Conservation (phyloP, 2,113 vertebrate genomes). For the Nestor notabilis region DNA sequence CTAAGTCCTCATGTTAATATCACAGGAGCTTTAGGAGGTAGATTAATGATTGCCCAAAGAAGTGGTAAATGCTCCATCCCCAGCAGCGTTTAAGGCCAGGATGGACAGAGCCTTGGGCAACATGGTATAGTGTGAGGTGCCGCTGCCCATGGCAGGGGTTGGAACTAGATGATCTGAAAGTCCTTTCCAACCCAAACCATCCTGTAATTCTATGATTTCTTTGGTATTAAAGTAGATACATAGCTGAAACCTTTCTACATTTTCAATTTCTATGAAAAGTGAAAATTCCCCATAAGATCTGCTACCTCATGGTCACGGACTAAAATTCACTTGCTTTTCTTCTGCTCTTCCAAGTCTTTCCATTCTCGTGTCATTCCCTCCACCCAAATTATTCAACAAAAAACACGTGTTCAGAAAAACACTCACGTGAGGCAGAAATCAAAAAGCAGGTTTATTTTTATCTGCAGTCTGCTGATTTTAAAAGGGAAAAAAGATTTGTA, state of each 20-base stretch:
- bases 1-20: neutral
- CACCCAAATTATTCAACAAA: neutral
- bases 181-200: neutral
- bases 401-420: neutral
- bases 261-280: neutral
- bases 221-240: neutral
- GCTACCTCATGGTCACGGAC: neutral
- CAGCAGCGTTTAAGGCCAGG: neutral
- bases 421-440: neutral
- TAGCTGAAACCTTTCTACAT: neutral
- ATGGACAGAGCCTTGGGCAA: neutral
- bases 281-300: neutral
- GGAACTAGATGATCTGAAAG: neutral
- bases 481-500: neutral
- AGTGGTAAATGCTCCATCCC: neutral
- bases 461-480: neutral
- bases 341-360: neutral
- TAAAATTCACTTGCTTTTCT: neutral
- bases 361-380: neutral
- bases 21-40: neutral
- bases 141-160: neutral
- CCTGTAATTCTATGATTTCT: neutral
- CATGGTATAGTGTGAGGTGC: neutral
- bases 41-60: neutral
- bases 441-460: neutral